These are phyloP conservation scores for Adoxophyes honmai DNA, from an alignment of 1,140 invertebrate genomes.

Conservation along the genomic window DNA sequence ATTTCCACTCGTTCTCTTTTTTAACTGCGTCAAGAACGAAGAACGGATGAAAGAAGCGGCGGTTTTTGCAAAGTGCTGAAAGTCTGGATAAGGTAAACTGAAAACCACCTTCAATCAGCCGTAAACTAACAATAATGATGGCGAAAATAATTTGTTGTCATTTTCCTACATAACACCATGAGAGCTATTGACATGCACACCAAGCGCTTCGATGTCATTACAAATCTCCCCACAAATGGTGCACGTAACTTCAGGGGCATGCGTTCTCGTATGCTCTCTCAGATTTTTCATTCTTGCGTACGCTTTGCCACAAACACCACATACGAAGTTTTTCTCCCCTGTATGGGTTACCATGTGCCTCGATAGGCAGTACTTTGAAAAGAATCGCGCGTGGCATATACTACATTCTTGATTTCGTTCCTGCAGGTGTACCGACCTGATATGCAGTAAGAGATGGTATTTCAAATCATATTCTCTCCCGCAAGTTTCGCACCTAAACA, in stretches of 20 bases:
- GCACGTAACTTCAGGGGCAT: conserved; percentile 61
- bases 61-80: too few species aligned
- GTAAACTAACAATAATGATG: too few species aligned
- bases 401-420: conserved; percentile 75
- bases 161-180: conserved; percentile 23
- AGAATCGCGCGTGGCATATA: conserved; percentile 82
- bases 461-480: conserved; percentile 51
- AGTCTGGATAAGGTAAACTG: too few species aligned
- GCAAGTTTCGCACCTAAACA: conserved; percentile 55
- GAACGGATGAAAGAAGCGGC: too few species aligned
- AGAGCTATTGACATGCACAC: conserved; percentile 26
- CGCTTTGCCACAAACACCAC: conserved; percentile 77
- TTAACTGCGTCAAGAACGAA: too few species aligned
- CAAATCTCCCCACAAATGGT: conserved; percentile 34
- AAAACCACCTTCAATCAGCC: too few species aligned
- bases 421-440: conserved; percentile 73
- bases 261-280: conserved; percentile 76
- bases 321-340: conserved; percentile 78
- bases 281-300: conserved; percentile 83
- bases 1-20: too few species aligned
- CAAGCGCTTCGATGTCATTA: conserved; percentile 28
- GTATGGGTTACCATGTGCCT: conserved; percentile 83
- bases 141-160: too few species aligned
- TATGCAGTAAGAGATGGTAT: conserved; percentile 65
- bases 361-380: conserved; percentile 83